phyloP scores from a whole-genome alignment of 2,888 invertebrate species.

The Eledona agricola region DNA sequence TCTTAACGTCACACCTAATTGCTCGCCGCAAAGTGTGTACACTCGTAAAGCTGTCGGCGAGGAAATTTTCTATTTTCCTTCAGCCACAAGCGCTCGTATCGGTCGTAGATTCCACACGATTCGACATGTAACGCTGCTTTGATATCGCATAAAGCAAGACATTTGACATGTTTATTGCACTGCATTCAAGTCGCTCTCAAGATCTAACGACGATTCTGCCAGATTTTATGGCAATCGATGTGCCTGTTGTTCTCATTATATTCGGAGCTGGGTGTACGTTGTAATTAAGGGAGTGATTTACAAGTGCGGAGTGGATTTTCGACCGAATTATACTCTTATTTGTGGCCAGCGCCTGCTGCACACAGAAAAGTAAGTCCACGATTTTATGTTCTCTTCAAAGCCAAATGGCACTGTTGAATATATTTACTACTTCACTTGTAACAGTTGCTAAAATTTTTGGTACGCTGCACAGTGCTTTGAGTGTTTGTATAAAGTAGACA shows the following conservation, averaged over 20 bases:
- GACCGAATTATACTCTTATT: slow-evolving; percentile 29
- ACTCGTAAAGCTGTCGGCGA: slow-evolving; percentile 16
- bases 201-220: slow-evolving; percentile 12
- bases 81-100: slow-evolving; percentile 18
- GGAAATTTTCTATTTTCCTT: slow-evolving; percentile 26
- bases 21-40: too few relatives aligned
- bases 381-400: too few relatives aligned
- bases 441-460: too few relatives aligned
- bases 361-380: too few relatives aligned
- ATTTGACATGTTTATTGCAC: slow-evolving; percentile 46
- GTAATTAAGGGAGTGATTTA: slow-evolving; percentile 38
- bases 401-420: too few relatives aligned
- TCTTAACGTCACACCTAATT: too few relatives aligned
- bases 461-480: too few relatives aligned
- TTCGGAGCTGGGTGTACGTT: slow-evolving; percentile 31
- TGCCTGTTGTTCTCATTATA: slow-evolving; percentile 34
- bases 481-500: too few relatives aligned
- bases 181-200: slow-evolving; percentile 34
- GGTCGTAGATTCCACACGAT: slow-evolving; percentile 36
- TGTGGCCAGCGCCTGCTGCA: slow-evolving; percentile 7
- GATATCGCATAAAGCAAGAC: slow-evolving; percentile 43
- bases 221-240: slow-evolving; percentile 30
- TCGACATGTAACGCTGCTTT: slow-evolving; percentile 40
- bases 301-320: slow-evolving; percentile 29
- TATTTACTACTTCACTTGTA: too few relatives aligned